These are phyloP conservation scores for Helicolenus hilgendorfi DNA, from an alignment of 2,797 vertebrate genomes.

Conservation along the genomic window DNA sequence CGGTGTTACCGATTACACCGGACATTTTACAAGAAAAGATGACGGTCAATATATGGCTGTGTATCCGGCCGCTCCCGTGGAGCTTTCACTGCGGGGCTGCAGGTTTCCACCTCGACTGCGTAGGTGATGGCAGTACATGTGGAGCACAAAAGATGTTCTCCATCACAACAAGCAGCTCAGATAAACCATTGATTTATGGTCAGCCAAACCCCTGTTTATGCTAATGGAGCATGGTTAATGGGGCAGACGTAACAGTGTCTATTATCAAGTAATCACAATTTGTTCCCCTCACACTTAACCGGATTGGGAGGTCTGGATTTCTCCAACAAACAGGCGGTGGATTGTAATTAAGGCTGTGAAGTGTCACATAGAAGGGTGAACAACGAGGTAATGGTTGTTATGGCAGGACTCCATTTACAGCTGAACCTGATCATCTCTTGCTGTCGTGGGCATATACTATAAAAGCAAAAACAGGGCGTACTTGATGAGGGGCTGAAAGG, in stretches of 20 bases:
- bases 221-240: conserved; percentile 79
- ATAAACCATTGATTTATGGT: conserved; percentile 68
- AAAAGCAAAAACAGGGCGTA: neutral
- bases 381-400: conserved; percentile 65
- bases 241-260: conserved; percentile 66
- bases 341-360: conserved; percentile 74
- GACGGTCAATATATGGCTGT: too few relatives aligned
- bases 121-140: neutral
- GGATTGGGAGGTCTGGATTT: conserved; percentile 65
- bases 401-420: conserved; percentile 43
- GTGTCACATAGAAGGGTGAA: conserved; percentile 66
- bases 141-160: conserved; percentile 19
- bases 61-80: too few relatives aligned
- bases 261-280: conserved; percentile 84
- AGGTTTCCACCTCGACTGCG: neutral
- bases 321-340: conserved; percentile 54
- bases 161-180: conserved; percentile 41
- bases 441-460: neutral
- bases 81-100: too few relatives aligned
- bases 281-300: conserved; percentile 71
- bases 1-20: too few relatives aligned
- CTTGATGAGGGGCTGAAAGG: neutral
- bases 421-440: conserved; percentile 43
- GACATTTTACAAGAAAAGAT: too few relatives aligned
- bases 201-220: conserved; percentile 64